These are phyloP conservation scores for Zapus hudsonius DNA, from an alignment of 2,113 vertebrate species.

Conservation along the genomic window DNA sequence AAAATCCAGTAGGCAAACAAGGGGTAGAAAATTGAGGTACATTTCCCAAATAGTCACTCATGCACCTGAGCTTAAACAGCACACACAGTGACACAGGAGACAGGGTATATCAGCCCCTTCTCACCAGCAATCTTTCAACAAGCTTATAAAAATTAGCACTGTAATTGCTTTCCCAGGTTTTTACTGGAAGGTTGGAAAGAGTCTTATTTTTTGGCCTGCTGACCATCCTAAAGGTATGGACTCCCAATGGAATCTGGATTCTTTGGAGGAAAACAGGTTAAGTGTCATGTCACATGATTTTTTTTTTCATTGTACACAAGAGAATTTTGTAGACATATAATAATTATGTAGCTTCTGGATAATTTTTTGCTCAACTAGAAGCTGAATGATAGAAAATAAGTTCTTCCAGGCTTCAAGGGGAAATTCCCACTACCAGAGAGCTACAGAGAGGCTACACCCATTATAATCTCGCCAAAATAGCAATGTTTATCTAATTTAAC, in stretches of 20 bases:
- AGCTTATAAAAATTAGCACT: background rate
- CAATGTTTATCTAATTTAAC: too few species aligned
- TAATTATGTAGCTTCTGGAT: background rate
- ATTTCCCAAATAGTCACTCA: background rate
- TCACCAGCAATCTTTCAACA: background rate
- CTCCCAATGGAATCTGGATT: background rate
- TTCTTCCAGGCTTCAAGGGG: background rate
- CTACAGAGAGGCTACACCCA: too few species aligned
- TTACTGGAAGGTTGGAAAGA: slow-evolving; percentile 20
- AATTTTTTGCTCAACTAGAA: background rate
- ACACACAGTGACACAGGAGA: background rate
- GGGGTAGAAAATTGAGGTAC: background rate
- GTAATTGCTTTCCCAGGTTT: slow-evolving; percentile 26
- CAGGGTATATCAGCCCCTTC: background rate
- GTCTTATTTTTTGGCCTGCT: background rate
- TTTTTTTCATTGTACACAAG: background rate
- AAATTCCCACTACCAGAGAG: too few species aligned
- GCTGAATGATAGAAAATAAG: background rate
- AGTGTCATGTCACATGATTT: background rate
- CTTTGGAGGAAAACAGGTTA: slow-evolving; percentile 5
- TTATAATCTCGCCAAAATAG: too few species aligned
- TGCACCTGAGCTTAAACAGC: background rate
- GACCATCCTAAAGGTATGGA: background rate
- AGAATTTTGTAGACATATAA: background rate
- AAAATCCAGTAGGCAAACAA: background rate